These are phyloP conservation scores for Xestia sexstrigata DNA, from an alignment of 2,888 invertebrate species.

Conservation along the genomic window DNA sequence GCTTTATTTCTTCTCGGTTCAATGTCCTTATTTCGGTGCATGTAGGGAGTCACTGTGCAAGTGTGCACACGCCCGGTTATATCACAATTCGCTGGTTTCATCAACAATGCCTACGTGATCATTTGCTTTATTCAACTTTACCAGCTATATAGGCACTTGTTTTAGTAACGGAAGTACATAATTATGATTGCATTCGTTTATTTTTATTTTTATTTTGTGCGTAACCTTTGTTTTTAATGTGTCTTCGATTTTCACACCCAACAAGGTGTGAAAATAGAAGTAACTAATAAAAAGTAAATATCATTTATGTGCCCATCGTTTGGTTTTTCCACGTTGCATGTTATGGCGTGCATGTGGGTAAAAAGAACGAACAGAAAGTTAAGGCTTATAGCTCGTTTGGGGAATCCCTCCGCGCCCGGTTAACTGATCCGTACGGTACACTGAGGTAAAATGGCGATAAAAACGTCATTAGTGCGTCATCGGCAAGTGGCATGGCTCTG, in stretches of 20 bases:
- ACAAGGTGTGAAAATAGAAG: slow-evolving; percentile 40
- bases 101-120: slow-evolving; percentile 31
- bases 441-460: slow-evolving; percentile 32
- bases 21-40: slow-evolving; percentile 32
- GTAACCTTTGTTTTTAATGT: slow-evolving; percentile 43
- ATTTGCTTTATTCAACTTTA: slow-evolving; percentile 29
- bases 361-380: slow-evolving; percentile 58
- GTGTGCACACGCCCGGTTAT: slow-evolving; percentile 11
- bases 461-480: slow-evolving; percentile 58
- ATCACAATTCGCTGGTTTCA: slow-evolving; percentile 9
- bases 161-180: slow-evolving; percentile 51
- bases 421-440: slow-evolving; percentile 23
- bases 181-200: slow-evolving; percentile 46
- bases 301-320: slow-evolving; percentile 12
- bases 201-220: slow-evolving; percentile 40
- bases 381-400: slow-evolving; percentile 47
- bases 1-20: slow-evolving; percentile 14
- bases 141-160: slow-evolving; percentile 20
- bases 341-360: slow-evolving; percentile 27
- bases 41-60: slow-evolving; percentile 3
- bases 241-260: too few relatives aligned
- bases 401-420: slow-evolving; percentile 57
- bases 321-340: slow-evolving; percentile 54
- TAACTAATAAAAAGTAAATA: slow-evolving; percentile 14
- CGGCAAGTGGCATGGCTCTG: slow-evolving; percentile 13